Evolutionary conservation across 2,113 vertebrate genomes (phyloP).

Genomic region (Grus americana): DNA sequence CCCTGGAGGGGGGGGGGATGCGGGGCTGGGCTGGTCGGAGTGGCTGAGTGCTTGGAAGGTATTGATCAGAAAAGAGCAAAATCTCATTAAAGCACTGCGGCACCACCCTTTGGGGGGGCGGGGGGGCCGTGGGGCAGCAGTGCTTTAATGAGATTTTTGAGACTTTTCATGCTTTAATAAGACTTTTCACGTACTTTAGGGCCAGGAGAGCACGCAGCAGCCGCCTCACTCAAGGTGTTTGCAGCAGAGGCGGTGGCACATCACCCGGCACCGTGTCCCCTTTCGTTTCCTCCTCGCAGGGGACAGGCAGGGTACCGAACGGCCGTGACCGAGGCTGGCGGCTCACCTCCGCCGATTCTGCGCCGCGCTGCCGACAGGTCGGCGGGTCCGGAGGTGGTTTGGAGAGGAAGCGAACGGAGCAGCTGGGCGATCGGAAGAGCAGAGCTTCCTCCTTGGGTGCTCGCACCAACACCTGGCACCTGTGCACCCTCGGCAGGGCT

Average conservation of each 20-base stretch:
- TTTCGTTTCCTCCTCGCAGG: background rate
- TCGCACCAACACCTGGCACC: background rate
- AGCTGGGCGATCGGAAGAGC: background rate
- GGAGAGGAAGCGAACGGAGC: background rate
- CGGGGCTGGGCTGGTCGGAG: background rate
- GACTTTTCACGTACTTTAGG: background rate
- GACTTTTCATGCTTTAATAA: background rate
- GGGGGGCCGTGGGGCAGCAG: background rate
- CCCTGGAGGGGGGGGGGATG: background rate
- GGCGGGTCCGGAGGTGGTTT: background rate
- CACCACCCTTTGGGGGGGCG: too few relatives aligned
- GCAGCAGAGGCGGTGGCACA: background rate
- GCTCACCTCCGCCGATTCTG: background rate
- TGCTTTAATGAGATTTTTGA: background rate
- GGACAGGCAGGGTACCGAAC: background rate
- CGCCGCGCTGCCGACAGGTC: too few relatives aligned
- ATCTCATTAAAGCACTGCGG: background rate
- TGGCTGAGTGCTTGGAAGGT: background rate
- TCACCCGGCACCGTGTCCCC: background rate
- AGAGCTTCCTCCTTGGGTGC: background rate
- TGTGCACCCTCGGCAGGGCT: fast-evolving
- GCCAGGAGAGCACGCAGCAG: background rate
- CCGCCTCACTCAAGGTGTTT: background rate
- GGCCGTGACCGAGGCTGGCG: background rate
- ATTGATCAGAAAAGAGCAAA: background rate